Evolutionary conservation across 1,140 invertebrate genomes (phyloP), one percentile per base, ranked within the genome.

Genomic region (Diachasmimorpha longicaudata): DNA sequence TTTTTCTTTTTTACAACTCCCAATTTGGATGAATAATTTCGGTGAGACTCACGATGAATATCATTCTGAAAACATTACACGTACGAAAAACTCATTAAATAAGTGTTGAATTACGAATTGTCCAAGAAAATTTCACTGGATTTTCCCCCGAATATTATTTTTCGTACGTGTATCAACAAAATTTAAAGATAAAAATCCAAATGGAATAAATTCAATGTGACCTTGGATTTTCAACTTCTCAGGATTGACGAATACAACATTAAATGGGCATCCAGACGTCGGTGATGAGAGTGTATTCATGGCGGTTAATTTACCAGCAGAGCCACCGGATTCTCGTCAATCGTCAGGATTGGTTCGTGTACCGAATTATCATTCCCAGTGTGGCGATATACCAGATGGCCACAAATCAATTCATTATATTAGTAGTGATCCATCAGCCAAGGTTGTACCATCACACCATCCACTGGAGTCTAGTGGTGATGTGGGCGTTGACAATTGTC

Each of bases 261-360:
- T 84, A 48, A 84, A 82, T 71, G 78, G 81, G 42, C 81, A 88
- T 77, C 83, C 91, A 92, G 93, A 94, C 88, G 91, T 92, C 79
- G 93, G 93, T 75, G 94, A 95, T 86, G 94, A 95, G 86, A 94
- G 95, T 86, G 94, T 96, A 81, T 96, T 96, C 89, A 95, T 95
- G 94, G 94, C 94, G 72, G 88, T 96, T 83, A 94, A 96, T 86
- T 91, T 96, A 84, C 95, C 95, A 73, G 91, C 94, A 83, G 94
- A 94, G 82, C 89, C 92, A 73, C 89, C 91, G 52, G 93, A 94
- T 79, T 91, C 93, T 75, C 90, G 92, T 72, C 92, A 91, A 77
- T 93, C 93, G 58, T 90, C 92, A 78, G 80, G 83, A 70, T 77
- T 84, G 75, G 74, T 83, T 48, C 83, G 85, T 79, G 76, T 81